Evolutionary conservation across 2,113 vertebrate species (phyloP), one percentile per base, ranked within the genome.

Genomic region (Tyrannus savana): DNA sequence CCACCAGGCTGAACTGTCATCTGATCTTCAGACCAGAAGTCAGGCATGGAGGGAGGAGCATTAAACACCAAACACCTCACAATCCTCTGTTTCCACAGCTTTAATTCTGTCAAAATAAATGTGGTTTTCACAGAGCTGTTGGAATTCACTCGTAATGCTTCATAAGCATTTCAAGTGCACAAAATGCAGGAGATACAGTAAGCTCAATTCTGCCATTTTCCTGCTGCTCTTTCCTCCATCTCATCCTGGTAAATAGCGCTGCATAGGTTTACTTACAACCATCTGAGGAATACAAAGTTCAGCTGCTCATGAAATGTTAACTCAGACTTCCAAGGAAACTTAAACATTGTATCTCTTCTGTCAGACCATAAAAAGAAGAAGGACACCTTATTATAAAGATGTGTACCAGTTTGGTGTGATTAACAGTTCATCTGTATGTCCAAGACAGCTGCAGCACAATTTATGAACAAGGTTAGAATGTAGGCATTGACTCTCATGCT

Each of bases 1-100:
- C 47, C 42, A 53, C 7, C 12, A 53, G 31, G 19, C 31, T 52
- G 16, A 89, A 35, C 23, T 35, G 12, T 28, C 56, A 31, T 12
- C 30, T 69, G 14, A 25, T 39, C 71, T 52, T 91, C 72, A 62
- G n/a, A 62, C 5, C 18, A 47, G 52, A 75, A 66, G 28, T 23
- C 12, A 55, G 16, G 10, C 14, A 28, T 0, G 2, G 27, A 10
- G 3, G 0, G 6, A 8, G 13, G 4, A 72, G 15, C 1, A 2
- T 3, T 68, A 16, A 56, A 14, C 21, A n/a, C 37, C 39, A 16
- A 68, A 49, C 42, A 37, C 12, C 14, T 69, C 47, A 23, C 19
- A 22, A 3, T 49, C 11, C 39, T 84, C 33, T 55, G 10, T 62
- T 77, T 42, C 39, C 33, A 15, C 2, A 3, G 11, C 30, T 87